Base-by-base conservation (phyloP, 2,113 vertebrate genomes). In the Oncorhynchus gorbuscha region DNA sequence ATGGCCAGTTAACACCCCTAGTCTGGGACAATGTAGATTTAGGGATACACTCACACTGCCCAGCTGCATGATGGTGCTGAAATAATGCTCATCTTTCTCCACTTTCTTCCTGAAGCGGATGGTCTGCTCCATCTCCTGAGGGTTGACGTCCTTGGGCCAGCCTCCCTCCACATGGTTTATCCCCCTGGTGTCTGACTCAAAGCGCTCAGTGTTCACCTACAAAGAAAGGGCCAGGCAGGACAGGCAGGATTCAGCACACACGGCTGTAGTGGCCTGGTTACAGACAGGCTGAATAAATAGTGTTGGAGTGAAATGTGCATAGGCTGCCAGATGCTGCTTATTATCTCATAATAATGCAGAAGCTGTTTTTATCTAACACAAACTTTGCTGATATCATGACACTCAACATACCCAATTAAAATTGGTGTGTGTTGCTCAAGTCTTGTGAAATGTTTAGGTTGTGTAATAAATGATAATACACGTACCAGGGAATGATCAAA, bases 101-200 rank as follows among this genome's bases (percentile, higher is more conserved):
- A 95, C 94, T 87, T 96, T 99, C 92, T 98, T 99, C 79, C 95
- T 92, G 92, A 94, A 98, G 76, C 97, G 96, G 16, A 92, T 89
- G 2, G 95, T 97, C 83, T 97, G 94, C n/a, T 99, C 97, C 82
- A 92, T 68, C 74, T 98, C 96, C 24, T 84, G 86, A 0, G 93
- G 92, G 86, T 96, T 95, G n/a, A 99, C 45, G 7, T 99, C 96
- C 89, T 95, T 97, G 35, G 97, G 96, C 97, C 97, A 99, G 0
- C 97, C 97, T 0, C 97, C 97, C 78, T 98, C 97, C 0, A 95
- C 0, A 0, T 99, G 98, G 92, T 98, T 98, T 3, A 98, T 62
- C 0, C 98, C 96, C 0, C 84, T 81, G 32, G 79, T 90, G 79
- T 91, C 87, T 20, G 91, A 94, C 85, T 96, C 88, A 0, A 92